Conservation (phyloP, 2,797 vertebrate genomes). For the Anguilla obscura region DNA sequence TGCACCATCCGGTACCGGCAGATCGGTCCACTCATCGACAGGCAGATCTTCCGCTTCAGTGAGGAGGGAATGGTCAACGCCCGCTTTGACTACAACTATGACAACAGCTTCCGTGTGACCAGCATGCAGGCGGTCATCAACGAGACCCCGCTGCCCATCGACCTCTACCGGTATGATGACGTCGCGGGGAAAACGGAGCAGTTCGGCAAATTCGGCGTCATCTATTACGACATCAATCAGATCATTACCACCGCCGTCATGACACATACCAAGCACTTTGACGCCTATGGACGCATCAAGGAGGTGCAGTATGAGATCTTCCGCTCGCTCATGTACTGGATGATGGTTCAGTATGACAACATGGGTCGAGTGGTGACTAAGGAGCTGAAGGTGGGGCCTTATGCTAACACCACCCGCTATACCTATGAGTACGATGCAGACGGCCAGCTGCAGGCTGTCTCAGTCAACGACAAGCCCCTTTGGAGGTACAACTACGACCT, state of each 20-base stretch:
- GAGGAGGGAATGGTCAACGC: constrained; percentile 99
- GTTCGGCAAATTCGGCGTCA: constrained; percentile 97
- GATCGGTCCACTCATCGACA: constrained; percentile 93
- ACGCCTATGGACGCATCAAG: constrained; percentile 95
- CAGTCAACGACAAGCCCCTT: constrained; percentile 93
- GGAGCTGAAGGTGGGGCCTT: constrained; percentile 95
- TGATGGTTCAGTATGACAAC: constrained; percentile 98
- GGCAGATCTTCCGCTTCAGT: constrained; percentile 96
- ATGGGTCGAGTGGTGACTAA: constrained; percentile 98
- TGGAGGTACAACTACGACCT: constrained; percentile 98
- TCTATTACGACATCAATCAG: constrained; percentile 98
- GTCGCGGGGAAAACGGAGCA: constrained; percentile 97
- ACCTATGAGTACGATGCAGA: constrained; percentile 94
- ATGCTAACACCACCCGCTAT: constrained; percentile 95
- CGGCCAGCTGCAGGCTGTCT: constrained; percentile 92
- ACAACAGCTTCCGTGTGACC: constrained; percentile 98
- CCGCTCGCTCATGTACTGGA: constrained; percentile 98
- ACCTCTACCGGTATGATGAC: constrained; percentile 95
- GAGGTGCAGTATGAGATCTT: constrained; percentile 99
- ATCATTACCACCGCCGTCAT: constrained; percentile 98
- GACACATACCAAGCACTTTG: constrained; percentile 99
- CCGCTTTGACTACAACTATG: constrained; percentile 97
- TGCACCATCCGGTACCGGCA: constrained; percentile 97
- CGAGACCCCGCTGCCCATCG: constrained; percentile 93
- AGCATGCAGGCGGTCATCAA: constrained; percentile 99